Base-by-base conservation (phyloP, 2,797 vertebrate species). In the Bradypus variegatus region DNA sequence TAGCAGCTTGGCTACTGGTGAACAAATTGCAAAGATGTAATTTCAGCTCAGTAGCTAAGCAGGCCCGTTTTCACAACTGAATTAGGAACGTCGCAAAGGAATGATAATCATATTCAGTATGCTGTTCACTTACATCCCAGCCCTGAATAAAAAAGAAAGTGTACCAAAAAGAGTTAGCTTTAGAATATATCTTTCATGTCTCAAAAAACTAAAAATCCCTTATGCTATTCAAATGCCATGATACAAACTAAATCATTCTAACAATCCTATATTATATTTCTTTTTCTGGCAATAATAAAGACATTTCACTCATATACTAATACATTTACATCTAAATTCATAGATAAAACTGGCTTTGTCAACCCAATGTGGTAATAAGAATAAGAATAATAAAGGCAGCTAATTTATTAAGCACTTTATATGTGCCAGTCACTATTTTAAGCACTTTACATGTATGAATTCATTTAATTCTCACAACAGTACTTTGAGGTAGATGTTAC, bases 101-200 rank as follows among this genome's bases (percentile, higher is more conserved):
- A 96, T 96, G 97, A 97, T 97, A 97, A 97, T 97, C 97, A 97
- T 78, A 94, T 96, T 95, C 96, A 93, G 94, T 86, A 90, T 95
- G 94, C 94, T 95, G 94, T 95, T 96, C 93, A 94, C 95, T 96
- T 96, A 96, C 96, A 96, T 96, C 96, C 96, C 91, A 95, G 96
- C 84, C 93, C 92, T 94, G 94, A 95, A 96, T 96, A 96, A 95
- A 96, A 95, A 95, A 95, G 90, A 92, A 83, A 93, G 81, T 4
- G 0, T 73, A 94, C 86, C 70, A 89, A 95, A 96, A 94, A 64
- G 88, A 89, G 79, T 93, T 90, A 76, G 77, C 95, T 95, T 95
- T 91, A 96, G 83, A 93, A 95, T 90, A 87, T 89, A 94, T 96
- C 93, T 33, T 95, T 96, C 86, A 78, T 82, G 94, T 92, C 95